Evolutionary conservation across 1,140 invertebrate species (phyloP).

Genomic region (Drosophila nigrodunni): DNA sequence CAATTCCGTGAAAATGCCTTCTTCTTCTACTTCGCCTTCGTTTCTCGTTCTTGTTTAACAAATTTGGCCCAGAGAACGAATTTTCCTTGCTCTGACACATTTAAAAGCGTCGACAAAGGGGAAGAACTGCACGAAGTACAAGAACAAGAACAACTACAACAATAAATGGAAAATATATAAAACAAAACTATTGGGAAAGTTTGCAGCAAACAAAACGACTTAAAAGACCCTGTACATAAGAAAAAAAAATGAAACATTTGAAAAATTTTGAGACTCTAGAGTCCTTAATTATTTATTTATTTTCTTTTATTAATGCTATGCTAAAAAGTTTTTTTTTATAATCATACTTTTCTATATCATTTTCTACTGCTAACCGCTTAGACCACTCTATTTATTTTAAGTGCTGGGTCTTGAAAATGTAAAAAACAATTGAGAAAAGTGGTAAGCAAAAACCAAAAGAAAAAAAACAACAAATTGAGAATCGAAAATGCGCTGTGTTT

Average conservation of each 20-base stretch:
- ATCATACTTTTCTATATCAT: too few relatives aligned
- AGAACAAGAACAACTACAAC: not conserved
- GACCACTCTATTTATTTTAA: too few relatives aligned
- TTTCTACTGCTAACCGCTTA: too few relatives aligned
- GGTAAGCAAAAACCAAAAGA: slow-evolving; percentile 14
- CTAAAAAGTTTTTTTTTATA: too few relatives aligned
- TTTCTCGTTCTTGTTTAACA: slow-evolving; percentile 3
- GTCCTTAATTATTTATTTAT: too few relatives aligned
- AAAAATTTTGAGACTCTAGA: too few relatives aligned
- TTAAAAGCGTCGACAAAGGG: slow-evolving; percentile 18
- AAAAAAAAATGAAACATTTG: too few relatives aligned
- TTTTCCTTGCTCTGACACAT: slow-evolving; percentile 45
- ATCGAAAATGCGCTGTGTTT: slow-evolving; percentile 40
- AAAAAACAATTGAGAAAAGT: not conserved
- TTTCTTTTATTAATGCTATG: too few relatives aligned
- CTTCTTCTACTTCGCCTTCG: slow-evolving; percentile 1
- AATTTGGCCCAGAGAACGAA: slow-evolving; percentile 20
- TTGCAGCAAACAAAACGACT: too few relatives aligned
- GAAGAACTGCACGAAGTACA: not conserved
- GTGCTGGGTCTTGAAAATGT: too few relatives aligned
- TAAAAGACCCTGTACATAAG: too few relatives aligned
- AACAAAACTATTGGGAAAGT: not conserved
- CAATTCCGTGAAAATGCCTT: slow-evolving; percentile 54
- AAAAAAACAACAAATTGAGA: slow-evolving; percentile 42
- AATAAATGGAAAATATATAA: not conserved